Evolutionary conservation across 2,113 vertebrate species (phyloP), one percentile per base, ranked within the genome.

Genomic region (Rhinolophus sinicus): DNA sequence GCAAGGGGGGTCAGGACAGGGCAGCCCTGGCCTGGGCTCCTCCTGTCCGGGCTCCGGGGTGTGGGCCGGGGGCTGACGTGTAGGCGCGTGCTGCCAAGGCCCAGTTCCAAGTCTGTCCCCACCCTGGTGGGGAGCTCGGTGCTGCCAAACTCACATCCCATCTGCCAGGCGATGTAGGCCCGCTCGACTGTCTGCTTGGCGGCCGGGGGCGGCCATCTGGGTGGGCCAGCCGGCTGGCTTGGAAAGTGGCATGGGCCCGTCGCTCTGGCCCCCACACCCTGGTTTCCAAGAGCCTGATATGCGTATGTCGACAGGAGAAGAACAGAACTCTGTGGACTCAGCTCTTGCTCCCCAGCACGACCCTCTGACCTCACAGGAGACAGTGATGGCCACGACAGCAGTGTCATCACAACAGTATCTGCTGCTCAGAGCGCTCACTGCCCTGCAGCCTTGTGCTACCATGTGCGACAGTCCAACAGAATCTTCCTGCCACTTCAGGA

Each of bases 81-180:
- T 13, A 54, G 90, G 40, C 1, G 0, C 11, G 14, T 7, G 40
- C 60, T 84, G 52, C 84, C 38, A 3, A 73, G 65, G 84, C 69
- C 87, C 65, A 60, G 65, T 21, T 86, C 90, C 8, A n/a, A 82
- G 90, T 90, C 88, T 85, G 94, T 73, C 58, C 88, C 85, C 3
- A 1, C 60, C 88, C 91, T 0, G 0, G 84, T 6, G 50, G 91
- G 93, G 72, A 88, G 95, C 62, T 47, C 8, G 22, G 73, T 0
- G 2, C 70, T 81, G 93, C 94, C 97, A 93, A 90, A 3, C 94
- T 90, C 88, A 82, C 1, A 14, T 30, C 44, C 97, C 97, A 96
- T 98, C 96, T 98, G 95, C 88, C 0, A 14, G 86, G 93, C 80
- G 75, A 62, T 16, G 40, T 0, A 5, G 94, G 85, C 81, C 95